Percentiles rank a stretch among this genome's conserved stretches.
phyloP scores from a whole-genome alignment of 2,888 invertebrate genomes.

The Polydrusus tereticollis region DNA sequence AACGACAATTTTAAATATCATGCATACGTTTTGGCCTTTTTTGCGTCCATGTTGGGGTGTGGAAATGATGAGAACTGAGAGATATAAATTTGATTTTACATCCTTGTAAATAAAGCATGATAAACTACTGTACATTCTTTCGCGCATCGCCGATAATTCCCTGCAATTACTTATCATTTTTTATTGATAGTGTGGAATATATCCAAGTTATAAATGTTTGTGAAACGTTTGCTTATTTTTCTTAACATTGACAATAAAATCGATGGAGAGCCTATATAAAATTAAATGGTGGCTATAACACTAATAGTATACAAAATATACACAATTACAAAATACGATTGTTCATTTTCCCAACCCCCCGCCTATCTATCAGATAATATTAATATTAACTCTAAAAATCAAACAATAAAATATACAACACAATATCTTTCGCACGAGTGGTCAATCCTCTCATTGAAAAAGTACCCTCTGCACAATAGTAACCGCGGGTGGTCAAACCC shows the following conservation, averaged over 20 bases:
- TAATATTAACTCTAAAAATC: slow-evolving; percentile 37
- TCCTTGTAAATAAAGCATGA: slow-evolving; percentile 45
- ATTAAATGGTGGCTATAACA: background rate
- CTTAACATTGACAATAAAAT: background rate
- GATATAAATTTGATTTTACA: slow-evolving; percentile 45
- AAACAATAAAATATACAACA: slow-evolving; percentile 40
- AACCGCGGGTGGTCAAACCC: slow-evolving; percentile 31
- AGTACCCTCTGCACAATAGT: slow-evolving; percentile 22
- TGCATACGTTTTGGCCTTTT: slow-evolving; percentile 22
- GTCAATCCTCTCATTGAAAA: slow-evolving; percentile 34
- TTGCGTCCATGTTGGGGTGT: slow-evolving; percentile 44
- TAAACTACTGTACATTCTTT: slow-evolving; percentile 47
- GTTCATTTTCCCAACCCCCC: slow-evolving; percentile 42
- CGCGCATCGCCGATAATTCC: slow-evolving; percentile 42
- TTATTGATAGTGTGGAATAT: slow-evolving; percentile 22
- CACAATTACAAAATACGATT: slow-evolving; percentile 7
- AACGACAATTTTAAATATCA: slow-evolving; percentile 32
- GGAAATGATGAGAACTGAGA: slow-evolving; percentile 45
- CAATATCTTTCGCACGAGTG: slow-evolving; percentile 47
- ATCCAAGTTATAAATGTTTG: slow-evolving; percentile 34
- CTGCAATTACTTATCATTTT: slow-evolving; percentile 39
- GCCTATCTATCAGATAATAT: slow-evolving; percentile 47
- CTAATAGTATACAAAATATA: too few species aligned
- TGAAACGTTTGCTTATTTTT: background rate
- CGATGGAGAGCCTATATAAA: background rate